These are phyloP conservation scores for Flabesymbios commensalis DNA, from an alignment of 2,888 invertebrate species.

Conservation along the genomic window DNA sequence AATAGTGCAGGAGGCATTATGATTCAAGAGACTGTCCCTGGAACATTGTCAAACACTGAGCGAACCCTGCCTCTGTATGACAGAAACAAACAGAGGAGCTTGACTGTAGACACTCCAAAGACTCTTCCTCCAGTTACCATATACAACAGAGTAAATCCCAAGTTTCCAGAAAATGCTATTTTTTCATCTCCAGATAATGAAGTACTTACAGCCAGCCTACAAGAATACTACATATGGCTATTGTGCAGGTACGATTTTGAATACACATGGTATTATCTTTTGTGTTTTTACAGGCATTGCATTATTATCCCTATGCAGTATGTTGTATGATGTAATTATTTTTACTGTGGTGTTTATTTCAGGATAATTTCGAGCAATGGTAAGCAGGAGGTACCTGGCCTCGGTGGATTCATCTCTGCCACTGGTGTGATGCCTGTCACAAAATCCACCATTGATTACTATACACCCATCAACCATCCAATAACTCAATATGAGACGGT, in stretches of 20 bases:
- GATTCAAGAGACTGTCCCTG: conserved; percentile 35
- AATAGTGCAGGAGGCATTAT: conserved; percentile 40
- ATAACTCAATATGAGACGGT: conserved; percentile 17
- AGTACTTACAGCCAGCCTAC: not conserved
- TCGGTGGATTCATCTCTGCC: conserved; percentile 30
- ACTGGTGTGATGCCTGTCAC: conserved; percentile 21
- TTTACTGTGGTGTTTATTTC: no score
- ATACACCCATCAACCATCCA: conserved; percentile 14
- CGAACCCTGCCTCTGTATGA: no score
- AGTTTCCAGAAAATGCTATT: not conserved
- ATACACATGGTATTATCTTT: no score
- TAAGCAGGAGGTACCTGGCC: conserved; percentile 21
- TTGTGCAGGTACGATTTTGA: not conserved
- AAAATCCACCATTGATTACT: conserved; percentile 32
- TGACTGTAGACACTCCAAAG: no score
- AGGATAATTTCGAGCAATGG: conserved; percentile 16
- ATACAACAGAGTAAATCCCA: not conserved
- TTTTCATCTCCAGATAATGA: not conserved
- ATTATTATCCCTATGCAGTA: no score
- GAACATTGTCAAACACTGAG: no score
- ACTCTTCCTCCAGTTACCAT: no score
- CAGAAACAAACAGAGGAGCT: no score
- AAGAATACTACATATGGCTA: conserved; percentile 1
- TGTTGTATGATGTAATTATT: no score
- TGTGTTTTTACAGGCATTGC: no score